Evolutionary conservation across 1,140 invertebrate genomes (phyloP).

Genomic region (Vanessa atalanta): DNA sequence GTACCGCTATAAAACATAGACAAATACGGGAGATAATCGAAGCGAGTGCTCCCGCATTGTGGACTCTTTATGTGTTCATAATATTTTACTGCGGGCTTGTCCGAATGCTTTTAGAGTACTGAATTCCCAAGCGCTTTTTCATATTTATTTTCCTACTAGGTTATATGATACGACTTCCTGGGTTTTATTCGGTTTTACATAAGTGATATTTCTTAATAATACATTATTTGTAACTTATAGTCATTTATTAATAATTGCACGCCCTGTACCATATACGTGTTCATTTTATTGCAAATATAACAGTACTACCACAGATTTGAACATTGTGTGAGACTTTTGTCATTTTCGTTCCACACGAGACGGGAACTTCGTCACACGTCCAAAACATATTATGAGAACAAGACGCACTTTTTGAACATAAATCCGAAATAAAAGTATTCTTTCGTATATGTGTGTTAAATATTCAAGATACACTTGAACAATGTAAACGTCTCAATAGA

Average conservation of each 20-base stretch:
- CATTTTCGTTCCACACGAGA: too few relatives aligned
- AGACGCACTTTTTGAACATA: too few relatives aligned
- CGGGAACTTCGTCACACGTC: too few relatives aligned
- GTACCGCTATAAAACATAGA: conserved; percentile 75
- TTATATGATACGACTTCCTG: conserved; percentile 8
- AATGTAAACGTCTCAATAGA: conserved; percentile 1
- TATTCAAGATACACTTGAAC: neutral
- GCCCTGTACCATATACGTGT: too few relatives aligned
- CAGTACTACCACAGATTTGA: too few relatives aligned
- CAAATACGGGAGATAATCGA: conserved; percentile 74
- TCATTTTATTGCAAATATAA: too few relatives aligned
- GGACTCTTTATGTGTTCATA: conserved; percentile 70
- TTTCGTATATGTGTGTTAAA: neutral
- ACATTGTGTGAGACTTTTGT: too few relatives aligned
- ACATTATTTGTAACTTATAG: neutral
- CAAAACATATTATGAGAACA: too few relatives aligned
- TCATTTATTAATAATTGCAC: neutral
- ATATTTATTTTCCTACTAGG: conserved; percentile 14
- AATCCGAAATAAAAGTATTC: too few relatives aligned
- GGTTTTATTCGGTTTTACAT: neutral
- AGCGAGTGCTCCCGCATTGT: conserved; percentile 72
- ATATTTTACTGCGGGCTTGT: conserved; percentile 68
- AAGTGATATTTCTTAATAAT: neutral
- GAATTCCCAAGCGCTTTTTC: conserved; percentile 29
- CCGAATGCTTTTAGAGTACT: conserved; percentile 25